Percentiles rank a stretch among this genome's conserved stretches.
Evolutionary conservation across 2,113 vertebrate genomes (phyloP).

Genomic region (Mastomys coucha): DNA sequence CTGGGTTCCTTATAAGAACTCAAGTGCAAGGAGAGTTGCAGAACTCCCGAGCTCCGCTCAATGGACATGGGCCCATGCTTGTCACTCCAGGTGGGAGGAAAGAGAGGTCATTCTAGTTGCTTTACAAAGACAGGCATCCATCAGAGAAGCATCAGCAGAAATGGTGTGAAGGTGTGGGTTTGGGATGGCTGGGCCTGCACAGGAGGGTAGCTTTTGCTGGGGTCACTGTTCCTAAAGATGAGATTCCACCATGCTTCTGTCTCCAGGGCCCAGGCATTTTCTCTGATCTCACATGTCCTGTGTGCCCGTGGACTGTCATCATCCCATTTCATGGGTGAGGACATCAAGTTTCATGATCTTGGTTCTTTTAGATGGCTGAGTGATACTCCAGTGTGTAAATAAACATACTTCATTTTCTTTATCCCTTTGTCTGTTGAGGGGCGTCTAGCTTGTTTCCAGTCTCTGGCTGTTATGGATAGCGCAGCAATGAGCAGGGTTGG

Average conservation of each 20-base stretch:
- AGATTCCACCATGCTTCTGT: neutral
- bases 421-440: neutral
- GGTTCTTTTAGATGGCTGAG: neutral
- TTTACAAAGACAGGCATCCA: neutral
- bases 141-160: neutral
- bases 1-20: neutral
- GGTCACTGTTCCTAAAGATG: neutral
- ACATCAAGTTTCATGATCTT: neutral
- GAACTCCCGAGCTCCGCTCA: neutral
- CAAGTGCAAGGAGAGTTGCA: neutral
- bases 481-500: too few species aligned
- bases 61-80: rapidly evolving
- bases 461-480: neutral
- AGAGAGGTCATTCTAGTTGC: neutral
- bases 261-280: neutral
- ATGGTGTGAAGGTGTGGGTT: too few species aligned
- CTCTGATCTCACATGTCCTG: neutral
- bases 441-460: neutral
- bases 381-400: neutral
- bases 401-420: neutral
- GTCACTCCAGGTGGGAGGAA: neutral
- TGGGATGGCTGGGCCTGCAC: neutral
- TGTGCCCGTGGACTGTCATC: rapidly evolving
- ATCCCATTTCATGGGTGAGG: neutral
- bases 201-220: neutral